Evolutionary conservation across 2,888 invertebrate species (phyloP).

Genomic region (Netelia inedita): DNA sequence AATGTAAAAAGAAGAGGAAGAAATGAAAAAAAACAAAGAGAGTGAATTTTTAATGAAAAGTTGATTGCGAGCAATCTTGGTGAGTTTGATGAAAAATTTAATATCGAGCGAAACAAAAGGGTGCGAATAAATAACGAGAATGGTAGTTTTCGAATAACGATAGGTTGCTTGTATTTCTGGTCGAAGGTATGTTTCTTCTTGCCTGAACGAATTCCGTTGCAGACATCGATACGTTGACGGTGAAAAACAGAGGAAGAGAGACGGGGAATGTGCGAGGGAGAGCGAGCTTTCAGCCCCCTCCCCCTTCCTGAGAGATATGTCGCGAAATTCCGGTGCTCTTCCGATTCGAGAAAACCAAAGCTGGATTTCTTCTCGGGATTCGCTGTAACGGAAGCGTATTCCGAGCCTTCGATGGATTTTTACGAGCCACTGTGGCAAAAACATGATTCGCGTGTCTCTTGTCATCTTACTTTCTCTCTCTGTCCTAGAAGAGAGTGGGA

Average conservation of each 20-base stretch:
- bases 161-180: neutral
- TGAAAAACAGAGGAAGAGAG: slow-evolving; percentile 12
- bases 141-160: neutral
- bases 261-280: slow-evolving; percentile 15
- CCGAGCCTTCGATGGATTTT: slow-evolving; percentile 63
- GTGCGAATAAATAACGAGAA: slow-evolving; percentile 3
- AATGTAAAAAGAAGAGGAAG: too few relatives aligned
- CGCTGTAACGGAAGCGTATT: slow-evolving; percentile 56
- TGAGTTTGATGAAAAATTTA: neutral
- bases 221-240: slow-evolving; percentile 46
- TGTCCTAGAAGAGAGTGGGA: neutral
- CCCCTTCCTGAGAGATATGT: slow-evolving; percentile 28
- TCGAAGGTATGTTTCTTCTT: slow-evolving; percentile 12
- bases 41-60: neutral
- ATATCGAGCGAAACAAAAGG: neutral
- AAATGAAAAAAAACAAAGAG: neutral
- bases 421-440: slow-evolving; percentile 63
- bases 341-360: slow-evolving; percentile 62
- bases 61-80: neutral
- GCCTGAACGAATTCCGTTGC: slow-evolving; percentile 22
- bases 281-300: slow-evolving; percentile 9
- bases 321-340: slow-evolving; percentile 58
- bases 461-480: slow-evolving; percentile 16
- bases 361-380: slow-evolving; percentile 57
- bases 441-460: slow-evolving; percentile 64